These are phyloP conservation scores for Halesus radiatus DNA, from an alignment of 1,140 invertebrate species.

Conservation along the genomic window DNA sequence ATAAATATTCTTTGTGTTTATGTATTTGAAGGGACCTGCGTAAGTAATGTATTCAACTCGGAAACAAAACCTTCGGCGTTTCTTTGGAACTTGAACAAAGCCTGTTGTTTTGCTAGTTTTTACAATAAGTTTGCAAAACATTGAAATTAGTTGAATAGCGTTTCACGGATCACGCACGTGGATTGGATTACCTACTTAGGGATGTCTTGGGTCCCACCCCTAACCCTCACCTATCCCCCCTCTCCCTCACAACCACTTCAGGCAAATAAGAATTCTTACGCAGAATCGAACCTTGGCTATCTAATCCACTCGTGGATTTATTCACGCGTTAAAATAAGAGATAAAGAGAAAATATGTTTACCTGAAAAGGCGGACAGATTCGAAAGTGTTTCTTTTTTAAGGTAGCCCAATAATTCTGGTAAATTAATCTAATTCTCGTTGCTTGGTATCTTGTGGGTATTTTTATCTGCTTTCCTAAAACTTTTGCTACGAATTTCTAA, in stretches of 20 bases:
- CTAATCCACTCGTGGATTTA: constrained; percentile 4
- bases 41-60: constrained; percentile 11
- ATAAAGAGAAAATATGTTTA: no score
- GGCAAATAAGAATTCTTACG: no score
- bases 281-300: background rate
- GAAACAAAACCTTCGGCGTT: constrained; percentile 4
- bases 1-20: background rate
- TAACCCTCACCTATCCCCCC: background rate
- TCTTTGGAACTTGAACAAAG: constrained; percentile 21
- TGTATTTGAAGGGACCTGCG: background rate
- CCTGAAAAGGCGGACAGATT: no score
- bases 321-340: background rate
- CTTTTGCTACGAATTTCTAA: no score
- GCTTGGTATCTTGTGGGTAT: no score
- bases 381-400: no score
- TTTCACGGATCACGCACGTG: background rate
- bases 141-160: constrained; percentile 26
- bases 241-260: no score
- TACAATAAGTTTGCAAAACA: constrained; percentile 14
- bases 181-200: constrained; percentile 11
- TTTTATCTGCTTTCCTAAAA: no score
- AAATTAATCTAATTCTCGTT: no score
- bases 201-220: background rate
- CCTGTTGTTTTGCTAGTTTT: background rate
- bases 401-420: no score